These are phyloP conservation scores for Sitodiplosis mosellana DNA, from an alignment of 1,140 invertebrate species.

Conservation along the genomic window DNA sequence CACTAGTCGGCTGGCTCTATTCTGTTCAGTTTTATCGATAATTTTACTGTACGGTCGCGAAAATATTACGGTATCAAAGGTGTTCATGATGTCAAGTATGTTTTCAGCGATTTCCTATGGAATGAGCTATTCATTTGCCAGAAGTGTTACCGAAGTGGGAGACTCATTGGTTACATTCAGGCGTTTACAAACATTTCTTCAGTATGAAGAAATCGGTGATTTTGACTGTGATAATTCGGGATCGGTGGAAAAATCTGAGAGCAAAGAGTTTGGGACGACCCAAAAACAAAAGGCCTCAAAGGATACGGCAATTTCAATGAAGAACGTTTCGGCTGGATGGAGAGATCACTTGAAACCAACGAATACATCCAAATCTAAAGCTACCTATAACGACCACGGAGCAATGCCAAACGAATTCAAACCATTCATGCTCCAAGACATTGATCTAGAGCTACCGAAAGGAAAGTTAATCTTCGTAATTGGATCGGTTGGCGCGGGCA, in stretches of 20 bases:
- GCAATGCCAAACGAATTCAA: conserved; percentile 3
- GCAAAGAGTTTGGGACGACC: too few relatives aligned
- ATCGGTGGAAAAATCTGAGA: conserved; percentile 12
- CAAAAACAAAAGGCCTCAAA: too few relatives aligned
- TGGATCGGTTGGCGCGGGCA: conserved; percentile 45
- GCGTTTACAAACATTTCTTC: conserved; percentile 32
- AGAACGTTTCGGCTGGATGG: conserved; percentile 1
- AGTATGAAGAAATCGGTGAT: conserved; percentile 28
- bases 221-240: conserved; percentile 29
- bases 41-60: conserved; percentile 26
- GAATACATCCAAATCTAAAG: not conserved
- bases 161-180: conserved; percentile 38
- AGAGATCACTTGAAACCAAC: not conserved
- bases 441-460: conserved; percentile 30
- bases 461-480: conserved; percentile 39
- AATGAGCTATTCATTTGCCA: conserved; percentile 50
- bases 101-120: conserved; percentile 42
- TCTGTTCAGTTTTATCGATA: conserved; percentile 41
- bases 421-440: conserved; percentile 24
- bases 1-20: conserved; percentile 44
- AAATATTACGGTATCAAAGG: conserved; percentile 27
- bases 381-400: too few relatives aligned
- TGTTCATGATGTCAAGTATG: conserved; percentile 45
- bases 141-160: conserved; percentile 41
- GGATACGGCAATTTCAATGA: not conserved